Base-by-base conservation (phyloP, 2,888 invertebrate species). In the Junonia oenone region DNA sequence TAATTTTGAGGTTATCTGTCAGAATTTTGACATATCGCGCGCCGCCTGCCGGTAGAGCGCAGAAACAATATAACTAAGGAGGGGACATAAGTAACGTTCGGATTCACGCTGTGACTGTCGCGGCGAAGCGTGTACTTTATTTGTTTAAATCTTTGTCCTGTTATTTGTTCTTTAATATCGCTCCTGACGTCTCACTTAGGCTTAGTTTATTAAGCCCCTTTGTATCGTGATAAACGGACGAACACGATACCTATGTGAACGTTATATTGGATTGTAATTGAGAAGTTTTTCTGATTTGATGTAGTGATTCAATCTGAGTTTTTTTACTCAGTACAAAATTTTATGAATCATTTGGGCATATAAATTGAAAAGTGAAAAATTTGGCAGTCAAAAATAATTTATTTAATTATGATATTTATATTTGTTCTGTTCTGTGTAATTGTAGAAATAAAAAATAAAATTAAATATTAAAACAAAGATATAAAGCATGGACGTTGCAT, bases 21-120 rank as follows among this genome's bases (percentile, higher is more conserved):
- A 78, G 75, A 78, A 74, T 67, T 71, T 72, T 77, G 73, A 77
- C 71, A 73, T 75, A 76, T 76, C 67, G 63, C 67, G 72, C 71
- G 59, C 73, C 72, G 62, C 73, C 70, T 43, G 43, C 43, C 38
- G 40, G 35, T 35, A 53, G 29, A 40, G 38, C 22, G 47, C 22
- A 40, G 45, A 40, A 43, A 43, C 43, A 43, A 43, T 43, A 43
- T 26, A 43, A 43, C 22, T 6, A 43, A 53, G 33, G 47, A 53
- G 14, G n/a, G 31, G 33, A 31, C 40, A 53, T 85, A 77, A 77
- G 75, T 81, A 78, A 77, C 71, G 73, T 78, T 76, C 72, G 76
- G 77, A 62, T 73, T 75, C 86, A 83, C 77, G 86, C 87, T 82
- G 87, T 61, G 87, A 75, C 63, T 74, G 78, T 78, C 81, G 73